A percentile compares a stretch with the other conserved stretches of the same genome.
These are phyloP conservation scores for Alaudala cheleensis DNA, from an alignment of 2,113 vertebrate genomes.

Conservation along the genomic window DNA sequence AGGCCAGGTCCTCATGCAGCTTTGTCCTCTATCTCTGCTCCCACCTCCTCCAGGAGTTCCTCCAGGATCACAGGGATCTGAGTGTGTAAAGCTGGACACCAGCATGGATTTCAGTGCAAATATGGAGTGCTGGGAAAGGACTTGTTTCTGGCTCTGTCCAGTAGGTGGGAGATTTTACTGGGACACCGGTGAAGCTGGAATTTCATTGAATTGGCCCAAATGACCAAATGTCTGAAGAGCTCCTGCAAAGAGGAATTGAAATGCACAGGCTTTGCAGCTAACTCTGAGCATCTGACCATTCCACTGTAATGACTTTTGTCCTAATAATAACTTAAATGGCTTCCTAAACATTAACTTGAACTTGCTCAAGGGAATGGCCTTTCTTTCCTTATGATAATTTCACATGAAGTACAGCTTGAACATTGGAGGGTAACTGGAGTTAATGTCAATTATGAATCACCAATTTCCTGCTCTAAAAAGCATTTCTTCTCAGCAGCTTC, in stretches of 20 bases:
- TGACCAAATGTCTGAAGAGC: neutral
- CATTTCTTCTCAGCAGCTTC: constrained; percentile 7
- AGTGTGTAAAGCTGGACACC: neutral
- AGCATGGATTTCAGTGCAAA: neutral
- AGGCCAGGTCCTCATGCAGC: rapidly evolving
- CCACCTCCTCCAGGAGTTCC: neutral
- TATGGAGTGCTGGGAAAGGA: neutral
- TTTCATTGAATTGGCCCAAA: neutral
- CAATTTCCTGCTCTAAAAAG: constrained; percentile 51
- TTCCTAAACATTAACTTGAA: constrained; percentile 65
- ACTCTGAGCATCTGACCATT: constrained; percentile 11
- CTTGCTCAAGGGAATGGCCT: constrained; percentile 53
- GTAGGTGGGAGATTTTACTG: neutral
- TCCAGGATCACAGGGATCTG: neutral
- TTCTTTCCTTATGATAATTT: constrained; percentile 48
- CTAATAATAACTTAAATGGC: constrained; percentile 45
- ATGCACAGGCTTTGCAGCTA: neutral
- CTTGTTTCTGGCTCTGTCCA: neutral
- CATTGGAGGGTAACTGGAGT: constrained; percentile 38
- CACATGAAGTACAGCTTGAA: constrained; percentile 37
- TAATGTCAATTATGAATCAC: constrained; percentile 63
- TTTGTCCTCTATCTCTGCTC: neutral
- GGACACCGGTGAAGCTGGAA: neutral
- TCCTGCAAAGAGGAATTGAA: neutral
- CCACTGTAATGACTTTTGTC: constrained; percentile 11